Conservation (phyloP, 2,113 vertebrate genomes). For the Clarias magur region DNA sequence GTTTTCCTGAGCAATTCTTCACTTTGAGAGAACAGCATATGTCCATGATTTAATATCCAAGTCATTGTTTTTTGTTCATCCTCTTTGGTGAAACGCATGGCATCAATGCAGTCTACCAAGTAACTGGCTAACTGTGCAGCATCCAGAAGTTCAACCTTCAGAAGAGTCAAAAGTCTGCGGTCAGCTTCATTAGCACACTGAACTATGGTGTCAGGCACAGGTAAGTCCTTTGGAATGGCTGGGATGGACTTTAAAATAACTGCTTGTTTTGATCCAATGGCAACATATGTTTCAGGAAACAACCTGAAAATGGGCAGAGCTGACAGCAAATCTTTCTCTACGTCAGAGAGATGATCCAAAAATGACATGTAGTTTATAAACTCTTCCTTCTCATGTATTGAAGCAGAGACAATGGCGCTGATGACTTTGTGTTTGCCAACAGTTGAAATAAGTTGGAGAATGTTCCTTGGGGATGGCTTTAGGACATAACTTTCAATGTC, state of each 20-base stretch:
- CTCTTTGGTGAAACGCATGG: conserved; percentile 40
- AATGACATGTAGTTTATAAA: conserved; percentile 71
- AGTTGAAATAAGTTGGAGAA: conserved; percentile 70
- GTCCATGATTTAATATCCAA: conserved; percentile 78
- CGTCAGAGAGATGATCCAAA: conserved; percentile 60
- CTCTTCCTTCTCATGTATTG: conserved; percentile 48
- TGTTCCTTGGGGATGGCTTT: conserved; percentile 69
- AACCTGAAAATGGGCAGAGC: conserved; percentile 75
- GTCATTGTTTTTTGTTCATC: conserved; percentile 70
- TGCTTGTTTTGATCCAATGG: conserved; percentile 55
- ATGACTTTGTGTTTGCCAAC: conserved; percentile 56
- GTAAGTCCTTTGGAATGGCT: conserved; percentile 65
- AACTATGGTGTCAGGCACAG: conserved; percentile 70
- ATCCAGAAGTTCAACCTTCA: conserved; percentile 62
- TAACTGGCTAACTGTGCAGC: conserved; percentile 62
- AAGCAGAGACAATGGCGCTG: conserved; percentile 47
- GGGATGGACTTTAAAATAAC: conserved; percentile 65
- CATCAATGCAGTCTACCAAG: conserved; percentile 66
- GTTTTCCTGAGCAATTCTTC: conserved; percentile 61
- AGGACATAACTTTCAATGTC: conserved; percentile 74
- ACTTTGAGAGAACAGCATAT: conserved; percentile 73
- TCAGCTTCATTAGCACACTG: conserved; percentile 76
- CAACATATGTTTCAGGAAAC: conserved; percentile 63
- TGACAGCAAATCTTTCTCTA: conserved; percentile 65
- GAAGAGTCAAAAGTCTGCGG: conserved; percentile 67